Evolutionary conservation across 2,888 invertebrate genomes (phyloP).

Genomic region (Macrostomum cliftonense): DNA sequence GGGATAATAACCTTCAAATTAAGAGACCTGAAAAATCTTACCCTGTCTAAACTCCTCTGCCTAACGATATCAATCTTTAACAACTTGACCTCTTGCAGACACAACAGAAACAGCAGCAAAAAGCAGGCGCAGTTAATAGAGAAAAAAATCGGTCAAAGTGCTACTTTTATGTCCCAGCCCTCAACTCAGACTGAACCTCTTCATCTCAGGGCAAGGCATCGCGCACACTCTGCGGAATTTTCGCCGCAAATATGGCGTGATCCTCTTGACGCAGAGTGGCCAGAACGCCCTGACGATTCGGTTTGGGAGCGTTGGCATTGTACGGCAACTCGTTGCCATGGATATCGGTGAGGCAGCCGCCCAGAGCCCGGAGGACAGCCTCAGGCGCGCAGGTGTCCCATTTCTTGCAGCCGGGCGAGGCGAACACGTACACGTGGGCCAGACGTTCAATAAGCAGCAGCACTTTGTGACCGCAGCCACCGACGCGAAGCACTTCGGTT

Average conservation of each 20-base stretch:
- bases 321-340: slow-evolving; percentile 43
- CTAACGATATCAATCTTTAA: too few species aligned
- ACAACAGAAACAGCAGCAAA: too few species aligned
- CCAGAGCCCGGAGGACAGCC: slow-evolving; percentile 65
- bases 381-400: slow-evolving; percentile 99
- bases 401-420: slow-evolving; percentile 81
- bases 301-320: slow-evolving; percentile 46
- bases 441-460: slow-evolving; percentile 72
- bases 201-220: slow-evolving; percentile 15
- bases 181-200: too few species aligned
- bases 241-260: slow-evolving; percentile 53
- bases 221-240: slow-evolving; percentile 47
- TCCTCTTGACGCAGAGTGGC: slow-evolving; percentile 58
- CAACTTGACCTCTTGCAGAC: too few species aligned
- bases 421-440: slow-evolving; percentile 89
- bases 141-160: too few species aligned
- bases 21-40: too few species aligned
- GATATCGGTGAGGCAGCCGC: slow-evolving; percentile 74
- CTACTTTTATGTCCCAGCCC: too few species aligned
- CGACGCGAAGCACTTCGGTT: slow-evolving; percentile 47
- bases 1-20: too few species aligned
- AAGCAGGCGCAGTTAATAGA: too few species aligned
- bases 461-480: slow-evolving; percentile 37
- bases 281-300: slow-evolving; percentile 65
- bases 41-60: too few species aligned